These are phyloP conservation scores for Gastrophryne carolinensis DNA, from an alignment of 2,797 vertebrate genomes.

Conservation along the genomic window DNA sequence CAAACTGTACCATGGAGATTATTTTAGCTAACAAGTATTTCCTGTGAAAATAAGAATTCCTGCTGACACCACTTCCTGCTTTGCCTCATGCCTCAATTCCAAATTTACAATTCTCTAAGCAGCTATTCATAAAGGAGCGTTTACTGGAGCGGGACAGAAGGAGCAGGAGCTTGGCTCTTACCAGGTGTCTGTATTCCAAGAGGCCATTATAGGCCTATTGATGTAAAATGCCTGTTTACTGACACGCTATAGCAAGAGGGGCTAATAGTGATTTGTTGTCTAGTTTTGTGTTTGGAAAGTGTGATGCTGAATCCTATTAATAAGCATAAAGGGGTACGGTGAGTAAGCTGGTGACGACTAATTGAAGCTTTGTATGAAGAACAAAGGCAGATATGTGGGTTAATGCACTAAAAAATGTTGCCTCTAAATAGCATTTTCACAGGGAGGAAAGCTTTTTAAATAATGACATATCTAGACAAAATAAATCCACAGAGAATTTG, in stretches of 20 bases:
- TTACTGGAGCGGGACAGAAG: slow-evolving; percentile 1
- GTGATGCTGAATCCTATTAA: not conserved
- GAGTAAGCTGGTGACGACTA: not conserved
- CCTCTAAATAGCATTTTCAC: slow-evolving; percentile 9
- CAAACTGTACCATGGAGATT: slow-evolving; percentile 22
- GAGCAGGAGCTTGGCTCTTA: not conserved
- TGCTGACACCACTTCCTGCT: slow-evolving; percentile 38
- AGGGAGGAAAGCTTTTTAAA: slow-evolving; percentile 9
- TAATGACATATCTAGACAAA: not conserved
- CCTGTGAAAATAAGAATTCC: slow-evolving; percentile 42
- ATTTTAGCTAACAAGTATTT: slow-evolving; percentile 40
- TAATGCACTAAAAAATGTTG: slow-evolving; percentile 18
- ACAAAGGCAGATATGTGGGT: slow-evolving; percentile 22
- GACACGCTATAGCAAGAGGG: not conserved
- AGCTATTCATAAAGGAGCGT: slow-evolving; percentile 24
- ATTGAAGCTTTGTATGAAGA: not conserved
- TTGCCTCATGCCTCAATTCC: slow-evolving; percentile 34
- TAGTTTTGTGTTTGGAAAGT: not conserved
- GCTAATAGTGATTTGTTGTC: not conserved
- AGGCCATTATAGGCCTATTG: not conserved
- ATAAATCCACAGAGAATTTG: not conserved
- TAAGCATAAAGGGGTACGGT: not conserved
- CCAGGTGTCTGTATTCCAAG: slow-evolving; percentile 6
- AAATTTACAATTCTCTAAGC: slow-evolving; percentile 28
- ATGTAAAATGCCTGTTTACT: not conserved